These are phyloP conservation scores for Pithecia hirsuta DNA, from an alignment of 2,797 vertebrate species.

Conservation along the genomic window DNA sequence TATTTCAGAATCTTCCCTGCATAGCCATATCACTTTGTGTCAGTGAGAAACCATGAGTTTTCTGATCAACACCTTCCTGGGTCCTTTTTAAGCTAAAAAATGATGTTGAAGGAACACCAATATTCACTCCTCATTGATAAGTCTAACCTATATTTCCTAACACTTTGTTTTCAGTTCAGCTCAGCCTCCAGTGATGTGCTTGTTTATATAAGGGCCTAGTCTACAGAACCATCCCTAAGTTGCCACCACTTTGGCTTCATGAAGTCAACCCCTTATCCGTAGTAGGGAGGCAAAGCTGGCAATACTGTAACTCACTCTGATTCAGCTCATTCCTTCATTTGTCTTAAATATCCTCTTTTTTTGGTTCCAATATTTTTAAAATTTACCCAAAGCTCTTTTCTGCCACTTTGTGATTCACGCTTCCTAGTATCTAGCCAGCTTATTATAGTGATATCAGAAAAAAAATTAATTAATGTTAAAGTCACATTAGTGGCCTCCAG, in stretches of 20 bases:
- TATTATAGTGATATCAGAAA: neutral
- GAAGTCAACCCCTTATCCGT: neutral
- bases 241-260: neutral
- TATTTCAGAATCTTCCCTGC: neutral
- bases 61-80: neutral
- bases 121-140: neutral
- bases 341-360: neutral
- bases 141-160: neutral
- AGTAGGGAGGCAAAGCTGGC: neutral
- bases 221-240: neutral
- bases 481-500: neutral
- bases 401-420: neutral
- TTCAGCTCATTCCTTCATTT: neutral
- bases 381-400: neutral
- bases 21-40: neutral
- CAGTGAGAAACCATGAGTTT: neutral
- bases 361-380: neutral
- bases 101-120: neutral
- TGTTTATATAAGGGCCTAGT: neutral
- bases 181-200: neutral
- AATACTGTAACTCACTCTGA: fast-evolving
- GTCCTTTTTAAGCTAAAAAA: neutral
- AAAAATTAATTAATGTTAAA: neutral
- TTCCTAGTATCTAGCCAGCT: neutral
- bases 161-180: neutral